phyloP scores from a whole-genome alignment of 2,797 vertebrate genomes.

The Babyrousa celebensis region DNA sequence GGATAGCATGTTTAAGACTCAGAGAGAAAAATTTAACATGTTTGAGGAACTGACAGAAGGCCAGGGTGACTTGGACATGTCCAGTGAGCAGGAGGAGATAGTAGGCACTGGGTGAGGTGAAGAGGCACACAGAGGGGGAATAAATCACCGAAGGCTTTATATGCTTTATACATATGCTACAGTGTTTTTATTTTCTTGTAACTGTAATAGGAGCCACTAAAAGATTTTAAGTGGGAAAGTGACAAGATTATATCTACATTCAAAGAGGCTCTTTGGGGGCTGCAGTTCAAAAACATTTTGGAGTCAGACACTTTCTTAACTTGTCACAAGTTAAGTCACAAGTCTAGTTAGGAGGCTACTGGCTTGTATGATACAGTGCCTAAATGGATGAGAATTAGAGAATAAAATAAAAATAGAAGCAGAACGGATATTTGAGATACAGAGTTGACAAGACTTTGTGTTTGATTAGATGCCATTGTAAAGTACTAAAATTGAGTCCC shows the following conservation, averaged over 20 bases:
- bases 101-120: neutral
- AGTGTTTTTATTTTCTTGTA: neutral
- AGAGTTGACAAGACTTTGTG: neutral
- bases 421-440: neutral
- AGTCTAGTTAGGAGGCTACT: neutral
- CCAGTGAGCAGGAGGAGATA: neutral
- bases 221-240: conserved; percentile 16
- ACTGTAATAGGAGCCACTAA: neutral
- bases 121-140: neutral
- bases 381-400: neutral
- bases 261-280: neutral
- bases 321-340: conserved; percentile 18
- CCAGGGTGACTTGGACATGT: neutral
- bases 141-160: neutral
- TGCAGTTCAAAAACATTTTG: neutral
- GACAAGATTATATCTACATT: neutral
- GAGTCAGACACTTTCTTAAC: neutral
- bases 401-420: neutral
- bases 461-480: neutral
- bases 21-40: neutral
- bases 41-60: conserved; percentile 28
- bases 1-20: neutral
- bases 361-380: neutral
- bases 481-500: neutral
- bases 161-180: neutral